A percentile compares a stretch with the other conserved stretches of the same genome.
Conservation (phyloP, 2,113 vertebrate species). For the Brachypodius melanocephalos region DNA sequence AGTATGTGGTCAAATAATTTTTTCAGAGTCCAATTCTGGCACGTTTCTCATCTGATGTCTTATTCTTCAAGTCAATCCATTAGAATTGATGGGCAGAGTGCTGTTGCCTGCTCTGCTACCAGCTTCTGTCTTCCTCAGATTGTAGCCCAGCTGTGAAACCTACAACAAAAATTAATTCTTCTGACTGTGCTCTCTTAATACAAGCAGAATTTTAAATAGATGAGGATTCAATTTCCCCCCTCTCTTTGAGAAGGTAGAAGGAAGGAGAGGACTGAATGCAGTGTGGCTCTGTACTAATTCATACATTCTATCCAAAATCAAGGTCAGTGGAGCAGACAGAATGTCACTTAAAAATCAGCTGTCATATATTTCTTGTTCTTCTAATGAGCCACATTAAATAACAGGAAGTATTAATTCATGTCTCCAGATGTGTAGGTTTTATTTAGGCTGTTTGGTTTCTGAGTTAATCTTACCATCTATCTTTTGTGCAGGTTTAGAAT, state of each 20-base stretch:
- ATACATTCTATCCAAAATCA: background rate
- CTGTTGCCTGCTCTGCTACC: background rate
- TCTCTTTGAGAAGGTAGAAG: background rate
- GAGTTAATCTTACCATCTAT: background rate
- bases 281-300: background rate
- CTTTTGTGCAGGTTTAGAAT: background rate
- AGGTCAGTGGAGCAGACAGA: background rate
- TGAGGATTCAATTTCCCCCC: background rate
- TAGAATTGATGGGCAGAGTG: background rate
- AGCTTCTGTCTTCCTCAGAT: background rate
- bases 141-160: background rate
- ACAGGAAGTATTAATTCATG: background rate
- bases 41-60: background rate
- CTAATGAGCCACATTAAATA: background rate
- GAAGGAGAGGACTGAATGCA: background rate
- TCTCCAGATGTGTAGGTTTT: background rate
- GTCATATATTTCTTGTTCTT: background rate
- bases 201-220: background rate
- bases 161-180: background rate
- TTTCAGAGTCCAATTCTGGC: background rate
- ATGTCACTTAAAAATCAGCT: background rate
- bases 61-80: background rate
- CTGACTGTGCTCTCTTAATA: background rate
- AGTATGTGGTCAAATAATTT: background rate
- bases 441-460: background rate